Conservation (phyloP, 2,888 invertebrate genomes). For the Zonitis immaculata region DNA sequence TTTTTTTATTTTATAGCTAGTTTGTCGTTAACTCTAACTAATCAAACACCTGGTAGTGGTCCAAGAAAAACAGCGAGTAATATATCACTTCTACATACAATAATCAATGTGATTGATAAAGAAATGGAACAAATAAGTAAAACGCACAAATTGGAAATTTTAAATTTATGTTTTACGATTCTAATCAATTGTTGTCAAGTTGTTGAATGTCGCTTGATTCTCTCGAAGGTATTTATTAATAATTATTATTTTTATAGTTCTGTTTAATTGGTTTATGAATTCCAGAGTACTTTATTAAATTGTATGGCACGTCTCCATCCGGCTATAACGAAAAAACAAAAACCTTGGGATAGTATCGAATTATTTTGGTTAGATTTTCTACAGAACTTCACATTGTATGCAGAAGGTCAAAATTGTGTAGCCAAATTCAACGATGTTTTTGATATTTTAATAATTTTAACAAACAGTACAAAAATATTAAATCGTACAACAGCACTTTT, state of each 20-base stretch:
- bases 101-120: conserved; percentile 49
- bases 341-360: conserved; percentile 54
- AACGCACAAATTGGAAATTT: conserved; percentile 46
- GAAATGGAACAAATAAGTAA: conserved; percentile 53
- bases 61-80: conserved; percentile 52
- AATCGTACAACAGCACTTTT: conserved; percentile 48
- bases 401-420: conserved; percentile 53
- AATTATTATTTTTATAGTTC: too few species aligned
- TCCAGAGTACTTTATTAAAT: conserved; percentile 51
- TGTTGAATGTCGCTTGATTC: conserved; percentile 58
- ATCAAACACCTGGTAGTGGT: conserved; percentile 51
- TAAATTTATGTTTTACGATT: conserved; percentile 51
- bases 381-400: conserved; percentile 50
- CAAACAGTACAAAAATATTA: conserved; percentile 30
- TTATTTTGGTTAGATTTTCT: conserved; percentile 53
- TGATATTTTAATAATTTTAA: conserved; percentile 42
- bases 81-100: conserved; percentile 52
- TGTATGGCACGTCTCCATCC: conserved; percentile 52
- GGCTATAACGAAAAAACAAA: conserved; percentile 50
- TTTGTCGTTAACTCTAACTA: conserved; percentile 52
- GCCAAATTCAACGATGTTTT: conserved; percentile 48
- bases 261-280: neutral
- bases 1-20: conserved; percentile 45
- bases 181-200: conserved; percentile 53
- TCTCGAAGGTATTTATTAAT: conserved; percentile 54